Percentiles rank a stretch among this genome's conserved stretches.
Evolutionary conservation across 2,888 invertebrate species (phyloP).

Genomic region (Lithophane semibrunnea): DNA sequence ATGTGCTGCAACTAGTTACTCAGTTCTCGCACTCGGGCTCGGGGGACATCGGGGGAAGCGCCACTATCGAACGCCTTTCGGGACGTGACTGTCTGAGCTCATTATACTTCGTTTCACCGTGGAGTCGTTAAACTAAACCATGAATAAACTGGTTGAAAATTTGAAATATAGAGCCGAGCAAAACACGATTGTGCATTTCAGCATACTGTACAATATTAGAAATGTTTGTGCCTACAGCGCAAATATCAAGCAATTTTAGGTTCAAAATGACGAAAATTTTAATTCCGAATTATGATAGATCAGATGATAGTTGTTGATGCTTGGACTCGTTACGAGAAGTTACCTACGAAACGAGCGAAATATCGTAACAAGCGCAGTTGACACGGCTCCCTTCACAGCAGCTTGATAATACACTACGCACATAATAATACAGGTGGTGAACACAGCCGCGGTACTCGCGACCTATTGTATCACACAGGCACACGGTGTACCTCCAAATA

Average conservation of each 20-base stretch:
- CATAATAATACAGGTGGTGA: not conserved
- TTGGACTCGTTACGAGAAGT: not conserved
- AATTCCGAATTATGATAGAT: not conserved
- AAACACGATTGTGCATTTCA: not conserved
- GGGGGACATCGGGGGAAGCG: conserved; percentile 42
- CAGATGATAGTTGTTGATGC: not conserved
- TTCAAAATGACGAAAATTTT: not conserved
- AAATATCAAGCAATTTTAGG: not conserved
- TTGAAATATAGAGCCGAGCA: conserved; percentile 1
- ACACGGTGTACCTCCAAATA: not conserved
- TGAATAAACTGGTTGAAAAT: not conserved
- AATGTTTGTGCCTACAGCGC: not conserved
- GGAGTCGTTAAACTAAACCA: conserved; percentile 4
- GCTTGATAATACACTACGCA: not conserved
- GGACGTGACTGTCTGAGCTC: conserved; percentile 6
- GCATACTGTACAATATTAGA: not conserved
- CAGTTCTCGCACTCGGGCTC: conserved; percentile 38
- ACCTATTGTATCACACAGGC: not conserved
- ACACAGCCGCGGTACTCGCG: not conserved
- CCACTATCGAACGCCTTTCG: not conserved
- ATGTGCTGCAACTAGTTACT: conserved; percentile 8
- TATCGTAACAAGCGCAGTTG: not conserved
- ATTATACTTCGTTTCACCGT: not conserved
- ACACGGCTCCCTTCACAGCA: not conserved
- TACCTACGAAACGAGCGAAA: not conserved